Percentiles rank a stretch among this genome's conserved stretches.
phyloP scores from a whole-genome alignment of 2,797 vertebrate genomes.

The Sparus aurata region DNA sequence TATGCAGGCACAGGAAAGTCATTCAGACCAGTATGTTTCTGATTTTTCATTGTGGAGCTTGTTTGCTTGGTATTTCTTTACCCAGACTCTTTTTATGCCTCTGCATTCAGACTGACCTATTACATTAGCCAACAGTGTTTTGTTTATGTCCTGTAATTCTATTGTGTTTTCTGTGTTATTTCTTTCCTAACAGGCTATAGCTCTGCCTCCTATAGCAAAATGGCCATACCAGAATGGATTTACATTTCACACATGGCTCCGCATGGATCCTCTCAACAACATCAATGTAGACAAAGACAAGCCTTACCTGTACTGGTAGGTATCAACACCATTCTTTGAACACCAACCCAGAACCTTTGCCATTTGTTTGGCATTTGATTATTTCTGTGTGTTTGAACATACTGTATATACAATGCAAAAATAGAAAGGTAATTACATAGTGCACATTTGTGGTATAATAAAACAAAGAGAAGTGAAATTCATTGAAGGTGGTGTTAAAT shows the following conservation, averaged over 20 bases:
- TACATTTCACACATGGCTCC: conserved; percentile 98
- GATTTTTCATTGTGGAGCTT: background rate
- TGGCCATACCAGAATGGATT: conserved; percentile 99
- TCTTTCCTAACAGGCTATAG: conserved; percentile 90
- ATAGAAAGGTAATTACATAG: background rate
- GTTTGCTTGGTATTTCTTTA: conserved; percentile 7
- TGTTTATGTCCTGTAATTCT: conserved; percentile 10
- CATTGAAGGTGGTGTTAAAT: background rate
- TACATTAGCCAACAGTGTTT: background rate
- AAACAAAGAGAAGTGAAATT: background rate
- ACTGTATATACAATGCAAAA: background rate
- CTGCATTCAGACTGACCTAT: conserved; percentile 7
- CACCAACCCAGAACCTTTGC: background rate
- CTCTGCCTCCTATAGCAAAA: conserved; percentile 97
- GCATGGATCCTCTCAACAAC: conserved; percentile 99
- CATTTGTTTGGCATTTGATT: conserved; percentile 19
- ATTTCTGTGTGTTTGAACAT: background rate
- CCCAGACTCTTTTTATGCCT: background rate
- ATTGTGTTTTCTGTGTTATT: conserved; percentile 17
- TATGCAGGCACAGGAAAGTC: background rate
- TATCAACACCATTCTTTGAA: conserved; percentile 39
- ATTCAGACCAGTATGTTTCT: conserved; percentile 1
- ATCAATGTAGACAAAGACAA: conserved; percentile 99
- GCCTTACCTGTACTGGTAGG: conserved; percentile 98
- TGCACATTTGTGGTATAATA: background rate